Percentiles rank a stretch among this genome's conserved stretches.
These are phyloP conservation scores for Pimephales promelas DNA, from an alignment of 2,113 vertebrate genomes.

Conservation along the genomic window DNA sequence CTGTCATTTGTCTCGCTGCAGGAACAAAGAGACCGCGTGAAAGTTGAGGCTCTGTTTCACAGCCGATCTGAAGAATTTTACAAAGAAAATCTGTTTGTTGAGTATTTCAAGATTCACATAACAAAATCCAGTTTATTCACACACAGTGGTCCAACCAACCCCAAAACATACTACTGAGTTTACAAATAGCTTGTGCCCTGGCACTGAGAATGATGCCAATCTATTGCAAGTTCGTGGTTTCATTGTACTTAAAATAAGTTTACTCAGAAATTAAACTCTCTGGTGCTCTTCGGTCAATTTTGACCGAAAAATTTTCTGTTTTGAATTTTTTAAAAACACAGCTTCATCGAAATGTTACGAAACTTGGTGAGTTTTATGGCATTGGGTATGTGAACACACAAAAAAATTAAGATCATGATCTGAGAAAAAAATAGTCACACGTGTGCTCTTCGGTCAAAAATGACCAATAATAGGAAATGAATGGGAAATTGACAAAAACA, in stretches of 20 bases:
- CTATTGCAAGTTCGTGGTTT: background rate
- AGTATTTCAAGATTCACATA: conserved; percentile 1
- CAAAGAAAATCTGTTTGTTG: background rate
- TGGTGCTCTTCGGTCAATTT: too few relatives aligned
- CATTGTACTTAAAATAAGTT: background rate
- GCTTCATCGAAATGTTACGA: too few relatives aligned
- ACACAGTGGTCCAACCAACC: background rate
- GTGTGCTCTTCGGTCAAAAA: too few relatives aligned
- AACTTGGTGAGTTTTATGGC: too few relatives aligned
- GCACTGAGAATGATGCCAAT: background rate
- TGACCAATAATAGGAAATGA: too few relatives aligned
- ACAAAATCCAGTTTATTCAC: conserved; percentile 14
- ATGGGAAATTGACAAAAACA: too few relatives aligned
- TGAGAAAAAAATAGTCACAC: too few relatives aligned
- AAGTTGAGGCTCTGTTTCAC: background rate
- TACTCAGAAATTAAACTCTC: background rate
- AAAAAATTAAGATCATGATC: too few relatives aligned
- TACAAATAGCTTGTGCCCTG: background rate
- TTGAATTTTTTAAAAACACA: too few relatives aligned
- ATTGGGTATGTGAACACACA: too few relatives aligned
- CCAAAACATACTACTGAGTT: background rate
- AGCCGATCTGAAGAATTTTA: background rate
- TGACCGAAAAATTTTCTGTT: too few relatives aligned
- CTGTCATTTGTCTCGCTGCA: conserved; percentile 38
- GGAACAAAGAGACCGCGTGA: conserved; percentile 42